phyloP scores from a whole-genome alignment of 2,888 invertebrate species.

The Syrista parreyssii region DNA sequence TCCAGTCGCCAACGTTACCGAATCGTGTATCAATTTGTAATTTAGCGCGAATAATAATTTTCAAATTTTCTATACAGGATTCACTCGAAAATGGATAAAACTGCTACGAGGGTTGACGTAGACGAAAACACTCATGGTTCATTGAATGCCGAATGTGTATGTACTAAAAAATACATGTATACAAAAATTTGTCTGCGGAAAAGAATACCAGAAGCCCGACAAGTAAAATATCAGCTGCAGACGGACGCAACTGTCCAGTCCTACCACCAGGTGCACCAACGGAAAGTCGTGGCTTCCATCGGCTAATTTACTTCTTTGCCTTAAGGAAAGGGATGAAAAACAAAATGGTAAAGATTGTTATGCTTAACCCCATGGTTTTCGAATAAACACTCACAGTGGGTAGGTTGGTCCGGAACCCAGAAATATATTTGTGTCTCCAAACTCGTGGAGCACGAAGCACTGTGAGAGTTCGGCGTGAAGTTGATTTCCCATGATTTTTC shows the following conservation, averaged over 20 bases:
- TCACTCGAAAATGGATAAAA: not conserved
- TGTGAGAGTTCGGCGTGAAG: not conserved
- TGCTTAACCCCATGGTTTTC: not conserved
- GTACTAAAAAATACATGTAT: too few relatives aligned
- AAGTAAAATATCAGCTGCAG: not conserved
- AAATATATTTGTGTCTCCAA: not conserved
- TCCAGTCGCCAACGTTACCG: not conserved
- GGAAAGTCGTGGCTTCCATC: not conserved
- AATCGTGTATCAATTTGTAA: not conserved
- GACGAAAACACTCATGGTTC: not conserved
- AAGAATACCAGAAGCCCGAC: not conserved
- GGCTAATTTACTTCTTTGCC: not conserved
- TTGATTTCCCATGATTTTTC: not conserved
- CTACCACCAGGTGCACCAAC: not conserved
- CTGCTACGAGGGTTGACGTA: not conserved
- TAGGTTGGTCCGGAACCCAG: not conserved
- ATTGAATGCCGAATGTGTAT: not conserved
- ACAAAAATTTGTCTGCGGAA: not conserved
- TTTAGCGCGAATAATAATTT: not conserved
- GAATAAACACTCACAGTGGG: not conserved
- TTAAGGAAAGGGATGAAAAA: not conserved
- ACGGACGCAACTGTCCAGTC: not conserved
- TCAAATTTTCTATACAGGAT: not conserved
- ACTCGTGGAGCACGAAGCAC: not conserved
- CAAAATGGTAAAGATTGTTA: not conserved